Evolutionary conservation across 1,140 invertebrate species (phyloP).

Genomic region (Mercenaria mercenaria): DNA sequence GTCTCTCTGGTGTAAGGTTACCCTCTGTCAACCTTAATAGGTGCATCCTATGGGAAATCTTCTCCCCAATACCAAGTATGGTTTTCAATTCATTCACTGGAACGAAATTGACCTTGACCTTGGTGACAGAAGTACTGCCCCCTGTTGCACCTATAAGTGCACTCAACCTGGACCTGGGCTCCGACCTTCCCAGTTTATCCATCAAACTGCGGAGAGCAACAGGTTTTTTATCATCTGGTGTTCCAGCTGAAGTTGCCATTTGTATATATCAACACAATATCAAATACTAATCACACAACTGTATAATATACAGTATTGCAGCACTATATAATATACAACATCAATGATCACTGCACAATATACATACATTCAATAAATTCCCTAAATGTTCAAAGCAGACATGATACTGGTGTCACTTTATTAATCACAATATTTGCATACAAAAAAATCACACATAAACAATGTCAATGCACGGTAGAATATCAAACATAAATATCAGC

Average conservation of each 20-base stretch:
- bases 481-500: neutral
- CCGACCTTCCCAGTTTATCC: no score
- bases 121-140: no score
- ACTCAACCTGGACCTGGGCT: neutral
- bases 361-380: neutral
- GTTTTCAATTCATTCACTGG: neutral
- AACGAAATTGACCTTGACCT: slow-evolving; percentile 9
- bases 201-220: neutral
- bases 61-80: neutral
- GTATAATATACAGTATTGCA: neutral
- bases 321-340: no score
- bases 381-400: neutral
- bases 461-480: neutral
- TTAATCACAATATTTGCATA: neutral
- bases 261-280: neutral
- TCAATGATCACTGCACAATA: neutral
- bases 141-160: neutral
- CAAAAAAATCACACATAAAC: no score
- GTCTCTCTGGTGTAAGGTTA: neutral
- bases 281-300: neutral
- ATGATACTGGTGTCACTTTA: neutral
- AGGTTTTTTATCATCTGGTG: neutral
- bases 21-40: neutral
- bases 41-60: neutral
- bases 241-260: neutral